Evolutionary conservation across 2,113 vertebrate species (phyloP), one percentile per base, ranked within the genome.

Genomic region (Chionomys nivalis): DNA sequence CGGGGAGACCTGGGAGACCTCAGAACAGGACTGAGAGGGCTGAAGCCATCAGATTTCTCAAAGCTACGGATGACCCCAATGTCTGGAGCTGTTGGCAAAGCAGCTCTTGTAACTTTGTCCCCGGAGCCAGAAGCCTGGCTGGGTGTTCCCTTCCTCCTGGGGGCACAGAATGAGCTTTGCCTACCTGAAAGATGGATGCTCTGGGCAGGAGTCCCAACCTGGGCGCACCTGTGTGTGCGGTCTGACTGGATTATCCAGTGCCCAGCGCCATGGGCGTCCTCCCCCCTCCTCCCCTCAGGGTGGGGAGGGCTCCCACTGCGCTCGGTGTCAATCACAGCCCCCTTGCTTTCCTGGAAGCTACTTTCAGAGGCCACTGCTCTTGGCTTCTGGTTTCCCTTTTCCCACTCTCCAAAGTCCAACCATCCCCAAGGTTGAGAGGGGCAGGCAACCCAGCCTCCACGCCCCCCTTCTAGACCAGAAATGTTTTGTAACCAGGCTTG

Each of bases 1-100:
- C 93, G 85, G 75, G 98, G 97, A 94, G 91, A 65, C 66, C 36
- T 52, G 47, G 77, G 97, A 93, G 91, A 65, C 72, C 52, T 52
- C 33, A 68, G 89, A 61, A 75, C 33, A 42, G 79, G 58, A 66
- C 28, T 5, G 4, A 55, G 68, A 47, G 70, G 14, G 21, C 19
- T 19, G 70, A 75, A 33, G n/a, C 10, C 70, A n/a, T 66, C 4
- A n/a, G 0, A 44, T 49, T 17, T 47, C 70, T 73, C 88, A 17
- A 26, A 58, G 10, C 92, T 16, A 21, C 52, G 9, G 0, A 16
- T n/a, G 31, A 49, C 78, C 87, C 89, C 36, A n/a, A 52, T 31
- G 47, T 78, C 82, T 31, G 9, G 31, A 47, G 72, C 26, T 24
- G 0, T 7, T 4, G 3, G 3, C 52, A 68, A 42, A 90, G 85